Evolutionary conservation across 37 sponge, comb jelly and placozoan genomes (phyloP), one percentile per base, ranked within the genome.

Genomic region (Mnemiopsis leidyi): DNA sequence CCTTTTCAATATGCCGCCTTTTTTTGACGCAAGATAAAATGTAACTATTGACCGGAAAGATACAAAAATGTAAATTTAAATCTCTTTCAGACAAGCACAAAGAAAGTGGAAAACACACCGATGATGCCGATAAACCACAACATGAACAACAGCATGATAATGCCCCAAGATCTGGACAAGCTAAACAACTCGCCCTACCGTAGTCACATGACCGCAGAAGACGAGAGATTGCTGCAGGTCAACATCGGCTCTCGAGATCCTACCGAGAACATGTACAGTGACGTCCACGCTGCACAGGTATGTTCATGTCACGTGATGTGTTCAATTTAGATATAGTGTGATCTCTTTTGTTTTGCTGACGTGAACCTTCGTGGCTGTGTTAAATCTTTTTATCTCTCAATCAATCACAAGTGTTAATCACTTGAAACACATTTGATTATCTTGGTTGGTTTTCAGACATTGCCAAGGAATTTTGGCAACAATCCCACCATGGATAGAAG

Each of bases 101-200:
- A 77, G 36, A 69, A 69, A 25, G 33, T 77, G 33, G 79, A 77
- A 1, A 77, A 26, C 21, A 77, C 34, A 33, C 20, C 36, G 20
- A 39, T n/a, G 25, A 21, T 23, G 24, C 90, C 90, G 1, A 40
- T 38, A n/a, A 40, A 38, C 61, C 5, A n/a, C 30, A 71, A 71
- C n/a, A 71, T 28, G 25, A 71, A n/a, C 75, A 29, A n/a, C 25
- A 33, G 61, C 48, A 38, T 85, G 40, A 85, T 85, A 13, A 85
- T 85, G 90, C 90, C 90, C 9, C 61, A 85, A 40, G 90, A 40
- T 18, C 90, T 85, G 61, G 90, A 85, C 61, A 85, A 85, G 61
- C 3, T 85, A 37, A 85, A 40, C 61, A 85, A 85, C 90, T 40
- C 61, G 13, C 90, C 90, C 29, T 85, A 85, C 61, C 90, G 90